Conservation (phyloP, 92 coral and sea anemone species). For the Siderastrea siderea region DNA sequence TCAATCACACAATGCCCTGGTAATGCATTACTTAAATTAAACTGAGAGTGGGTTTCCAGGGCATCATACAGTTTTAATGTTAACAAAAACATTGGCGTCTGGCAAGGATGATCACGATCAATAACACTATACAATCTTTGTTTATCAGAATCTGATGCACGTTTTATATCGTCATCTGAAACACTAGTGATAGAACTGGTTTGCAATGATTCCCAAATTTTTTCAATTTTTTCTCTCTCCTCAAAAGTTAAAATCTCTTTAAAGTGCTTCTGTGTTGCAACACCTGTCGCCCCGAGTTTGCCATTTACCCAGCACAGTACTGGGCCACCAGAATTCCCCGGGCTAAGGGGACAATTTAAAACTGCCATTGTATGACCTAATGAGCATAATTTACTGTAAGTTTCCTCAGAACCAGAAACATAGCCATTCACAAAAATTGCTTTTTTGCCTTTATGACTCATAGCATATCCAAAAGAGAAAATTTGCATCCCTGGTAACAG, state of each 20-base stretch:
- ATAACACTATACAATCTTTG: neutral
- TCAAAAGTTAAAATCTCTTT: neutral
- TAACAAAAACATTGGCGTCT: too few species aligned
- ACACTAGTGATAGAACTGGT: neutral
- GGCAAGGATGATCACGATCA: too few species aligned
- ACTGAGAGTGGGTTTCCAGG: too few species aligned
- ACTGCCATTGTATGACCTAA: neutral
- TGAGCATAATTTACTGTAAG: neutral
- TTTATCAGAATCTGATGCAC: neutral
- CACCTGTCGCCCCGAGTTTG: rapidly evolving
- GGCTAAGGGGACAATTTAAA: too few species aligned
- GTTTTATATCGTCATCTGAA: neutral
- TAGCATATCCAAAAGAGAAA: conserved; percentile 20
- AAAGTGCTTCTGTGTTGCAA: too few species aligned
- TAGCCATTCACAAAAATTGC: conserved; percentile 20
- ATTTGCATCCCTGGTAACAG: conserved; percentile 3
- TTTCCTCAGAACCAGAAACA: conserved; percentile 11
- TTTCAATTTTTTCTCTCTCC: neutral
- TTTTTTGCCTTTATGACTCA: neutral
- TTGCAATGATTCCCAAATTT: neutral
- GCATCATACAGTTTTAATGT: too few species aligned
- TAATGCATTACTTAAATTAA: too few species aligned
- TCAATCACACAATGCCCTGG: neutral
- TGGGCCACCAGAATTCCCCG: too few species aligned
- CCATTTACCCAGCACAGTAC: too few species aligned